A percentile compares a stretch with the other conserved stretches of the same genome.
phyloP scores from a whole-genome alignment of 1,140 invertebrate genomes.

The Neoseiulus cucumeris region DNA sequence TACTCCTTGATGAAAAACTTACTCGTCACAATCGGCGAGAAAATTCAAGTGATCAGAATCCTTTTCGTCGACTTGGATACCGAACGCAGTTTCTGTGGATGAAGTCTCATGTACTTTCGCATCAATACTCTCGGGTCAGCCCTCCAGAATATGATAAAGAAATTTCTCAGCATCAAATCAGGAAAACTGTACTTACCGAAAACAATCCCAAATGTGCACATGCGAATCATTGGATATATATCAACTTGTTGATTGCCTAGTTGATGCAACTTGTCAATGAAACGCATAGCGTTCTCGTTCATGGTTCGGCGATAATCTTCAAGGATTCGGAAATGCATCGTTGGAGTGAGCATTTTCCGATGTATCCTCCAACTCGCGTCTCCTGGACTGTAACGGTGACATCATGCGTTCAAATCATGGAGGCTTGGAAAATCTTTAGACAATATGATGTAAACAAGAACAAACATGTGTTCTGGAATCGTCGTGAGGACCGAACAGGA shows the following conservation, averaged over 20 bases:
- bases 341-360: slow-evolving; percentile 34
- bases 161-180: no score
- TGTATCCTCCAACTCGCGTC: slow-evolving; percentile 31
- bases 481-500: no score
- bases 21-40: neutral
- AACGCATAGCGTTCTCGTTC: slow-evolving; percentile 28
- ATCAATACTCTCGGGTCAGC: no score
- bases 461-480: no score
- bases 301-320: slow-evolving; percentile 33
- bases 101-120: no score
- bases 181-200: no score
- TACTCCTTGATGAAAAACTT: no score
- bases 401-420: no score
- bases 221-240: neutral
- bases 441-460: no score
- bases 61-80: neutral
- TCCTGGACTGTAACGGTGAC: no score
- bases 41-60: neutral
- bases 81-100: neutral
- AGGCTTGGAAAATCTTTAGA: no score
- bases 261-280: neutral
- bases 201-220: neutral
- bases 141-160: no score
- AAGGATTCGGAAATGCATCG: slow-evolving; percentile 36
- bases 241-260: neutral